Evolutionary conservation across 2,888 invertebrate genomes (phyloP).

Genomic region (Venusia cambrica): DNA sequence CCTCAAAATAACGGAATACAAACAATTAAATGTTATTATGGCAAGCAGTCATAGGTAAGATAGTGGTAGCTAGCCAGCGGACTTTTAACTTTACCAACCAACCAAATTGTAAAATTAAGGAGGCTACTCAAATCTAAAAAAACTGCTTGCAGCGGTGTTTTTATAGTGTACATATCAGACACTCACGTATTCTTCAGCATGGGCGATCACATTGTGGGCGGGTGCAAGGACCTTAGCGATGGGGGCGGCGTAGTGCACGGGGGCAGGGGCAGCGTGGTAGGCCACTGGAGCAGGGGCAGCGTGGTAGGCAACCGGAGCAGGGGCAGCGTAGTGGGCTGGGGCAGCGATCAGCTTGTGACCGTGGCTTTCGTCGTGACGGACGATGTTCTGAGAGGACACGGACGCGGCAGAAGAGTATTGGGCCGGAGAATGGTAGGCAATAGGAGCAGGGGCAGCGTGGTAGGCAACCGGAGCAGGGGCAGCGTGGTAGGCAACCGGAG

Average conservation of each 20-base stretch:
- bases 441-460: slow-evolving; percentile 25
- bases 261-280: slow-evolving; percentile 38
- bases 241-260: slow-evolving; percentile 40
- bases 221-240: slow-evolving; percentile 43
- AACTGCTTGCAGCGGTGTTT: no score
- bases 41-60: no score
- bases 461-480: slow-evolving; percentile 40
- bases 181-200: slow-evolving; percentile 59
- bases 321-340: slow-evolving; percentile 32
- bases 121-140: no score
- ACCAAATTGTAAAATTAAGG: no score
- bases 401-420: slow-evolving; percentile 51
- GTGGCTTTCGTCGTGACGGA: slow-evolving; percentile 38
- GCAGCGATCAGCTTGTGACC: slow-evolving; percentile 32
- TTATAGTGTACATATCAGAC: no score
- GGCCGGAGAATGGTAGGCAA: slow-evolving; percentile 35
- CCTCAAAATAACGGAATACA: no score
- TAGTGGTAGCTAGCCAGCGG: no score
- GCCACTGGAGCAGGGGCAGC: slow-evolving; percentile 27
- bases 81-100: no score
- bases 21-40: no score
- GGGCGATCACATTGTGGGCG: slow-evolving; percentile 41
- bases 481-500: slow-evolving; percentile 48
- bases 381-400: slow-evolving; percentile 57
- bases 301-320: slow-evolving; percentile 27